phyloP scores from a whole-genome alignment of 1,140 invertebrate species.

The Sminthurides bifidus region DNA sequence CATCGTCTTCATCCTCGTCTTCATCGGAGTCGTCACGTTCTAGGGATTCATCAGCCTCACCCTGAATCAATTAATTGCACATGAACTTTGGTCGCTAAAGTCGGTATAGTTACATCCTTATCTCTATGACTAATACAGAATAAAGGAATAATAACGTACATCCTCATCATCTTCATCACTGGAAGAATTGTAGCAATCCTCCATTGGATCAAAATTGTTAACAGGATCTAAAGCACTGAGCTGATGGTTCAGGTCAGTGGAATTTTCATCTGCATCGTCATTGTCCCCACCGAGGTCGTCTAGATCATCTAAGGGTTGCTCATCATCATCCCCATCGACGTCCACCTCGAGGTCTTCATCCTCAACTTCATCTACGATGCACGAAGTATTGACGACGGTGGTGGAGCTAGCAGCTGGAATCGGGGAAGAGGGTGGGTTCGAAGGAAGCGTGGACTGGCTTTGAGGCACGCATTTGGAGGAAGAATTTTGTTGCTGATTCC shows the following conservation, averaged over 20 bases:
- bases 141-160: neutral
- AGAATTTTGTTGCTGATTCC: conserved; percentile 17
- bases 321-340: conserved; percentile 18
- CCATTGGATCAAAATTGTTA: conserved; percentile 24
- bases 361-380: conserved; percentile 18
- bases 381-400: conserved; percentile 9
- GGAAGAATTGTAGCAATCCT: conserved; percentile 20
- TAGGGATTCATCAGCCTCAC: conserved; percentile 30
- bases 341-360: conserved; percentile 22
- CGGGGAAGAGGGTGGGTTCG: conserved; percentile 21
- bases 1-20: conserved; percentile 53
- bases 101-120: neutral
- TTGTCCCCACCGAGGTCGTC: conserved; percentile 25
- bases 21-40: conserved; percentile 38
- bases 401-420: conserved; percentile 6
- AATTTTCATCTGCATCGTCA: conserved; percentile 20
- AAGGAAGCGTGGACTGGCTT: conserved; percentile 10
- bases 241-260: conserved; percentile 8
- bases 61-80: conserved; percentile 7
- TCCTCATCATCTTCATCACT: conserved; percentile 26
- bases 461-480: conserved; percentile 5
- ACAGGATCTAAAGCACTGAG: conserved; percentile 12
- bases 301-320: conserved; percentile 17
- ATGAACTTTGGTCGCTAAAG: neutral
- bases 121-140: neutral